Conservation (phyloP, 1,140 invertebrate genomes). For the Spodoptera frugiperda region DNA sequence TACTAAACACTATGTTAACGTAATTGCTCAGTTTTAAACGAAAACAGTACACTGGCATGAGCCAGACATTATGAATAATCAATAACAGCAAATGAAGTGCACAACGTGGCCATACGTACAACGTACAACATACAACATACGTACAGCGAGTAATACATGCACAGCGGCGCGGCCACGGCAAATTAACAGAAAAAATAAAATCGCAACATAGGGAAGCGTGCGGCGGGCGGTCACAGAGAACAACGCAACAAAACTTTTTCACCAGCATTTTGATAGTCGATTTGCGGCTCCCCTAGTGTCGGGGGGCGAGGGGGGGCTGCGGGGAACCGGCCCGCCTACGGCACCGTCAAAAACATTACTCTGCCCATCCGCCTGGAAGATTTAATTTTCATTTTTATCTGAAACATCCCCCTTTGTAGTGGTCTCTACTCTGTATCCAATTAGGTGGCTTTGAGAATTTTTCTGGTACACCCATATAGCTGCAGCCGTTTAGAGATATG, state of each 20-base stretch:
- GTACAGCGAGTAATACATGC: constrained; percentile 8
- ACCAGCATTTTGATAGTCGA: constrained; percentile 84
- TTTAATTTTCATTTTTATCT: constrained; percentile 87
- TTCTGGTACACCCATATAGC: constrained; percentile 73
- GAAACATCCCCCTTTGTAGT: constrained; percentile 85
- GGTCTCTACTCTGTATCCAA: constrained; percentile 84
- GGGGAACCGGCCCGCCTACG: constrained; percentile 61
- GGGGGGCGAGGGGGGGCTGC: constrained; percentile 43
- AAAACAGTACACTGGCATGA: background rate
- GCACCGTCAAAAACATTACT: constrained; percentile 85
- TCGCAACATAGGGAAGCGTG: constrained; percentile 63
- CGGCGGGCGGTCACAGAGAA: constrained; percentile 74
- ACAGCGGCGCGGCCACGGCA: constrained; percentile 49
- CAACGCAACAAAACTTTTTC: constrained; percentile 75
- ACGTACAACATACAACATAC: background rate
- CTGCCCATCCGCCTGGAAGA: constrained; percentile 83
- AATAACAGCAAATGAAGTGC: constrained; percentile 39
- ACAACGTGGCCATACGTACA: background rate
- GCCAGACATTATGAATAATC: constrained; percentile 16
- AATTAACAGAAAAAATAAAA: constrained; percentile 71
- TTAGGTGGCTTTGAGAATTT: constrained; percentile 84
- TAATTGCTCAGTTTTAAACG: background rate
- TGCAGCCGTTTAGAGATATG: constrained; percentile 71
- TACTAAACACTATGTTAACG: background rate
- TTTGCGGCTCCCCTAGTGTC: constrained; percentile 68